Evolutionary conservation across 2,113 vertebrate species (phyloP).

Genomic region (Stegastes partitus): DNA sequence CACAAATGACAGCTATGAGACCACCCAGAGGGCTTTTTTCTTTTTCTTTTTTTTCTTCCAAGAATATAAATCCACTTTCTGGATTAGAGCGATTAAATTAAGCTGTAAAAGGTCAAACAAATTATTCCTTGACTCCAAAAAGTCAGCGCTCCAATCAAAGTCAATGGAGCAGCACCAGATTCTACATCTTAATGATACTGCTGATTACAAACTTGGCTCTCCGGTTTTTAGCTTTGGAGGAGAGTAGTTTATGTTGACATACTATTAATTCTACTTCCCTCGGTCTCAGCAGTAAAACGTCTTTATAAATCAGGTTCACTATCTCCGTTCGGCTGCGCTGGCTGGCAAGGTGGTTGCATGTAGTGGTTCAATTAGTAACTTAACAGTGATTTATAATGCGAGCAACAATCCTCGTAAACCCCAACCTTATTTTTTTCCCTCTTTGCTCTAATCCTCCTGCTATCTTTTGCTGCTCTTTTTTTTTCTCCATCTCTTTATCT

Average conservation of each 20-base stretch:
- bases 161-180: slow-evolving; percentile 63
- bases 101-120: slow-evolving; percentile 77
- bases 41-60: no score
- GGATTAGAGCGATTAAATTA: slow-evolving; percentile 68
- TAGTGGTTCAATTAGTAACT: slow-evolving; percentile 56
- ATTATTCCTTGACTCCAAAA: slow-evolving; percentile 72
- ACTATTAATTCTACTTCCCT: slow-evolving; percentile 63
- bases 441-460: neutral
- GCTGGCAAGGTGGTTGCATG: slow-evolving; percentile 42
- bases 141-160: slow-evolving; percentile 74
- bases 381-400: slow-evolving; percentile 55
- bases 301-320: slow-evolving; percentile 50
- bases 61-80: slow-evolving; percentile 64
- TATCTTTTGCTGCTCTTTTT: neutral
- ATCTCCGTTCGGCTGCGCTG: slow-evolving; percentile 44
- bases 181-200: slow-evolving; percentile 72
- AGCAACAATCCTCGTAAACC: slow-evolving; percentile 20
- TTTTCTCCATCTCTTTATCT: slow-evolving; percentile 1
- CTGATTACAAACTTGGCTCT: slow-evolving; percentile 71
- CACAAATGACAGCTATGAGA: slow-evolving; percentile 30
- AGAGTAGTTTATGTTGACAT: slow-evolving; percentile 64
- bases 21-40: slow-evolving; percentile 22
- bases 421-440: slow-evolving; percentile 13
- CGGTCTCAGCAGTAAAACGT: slow-evolving; percentile 42
- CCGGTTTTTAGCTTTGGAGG: slow-evolving; percentile 38